Percentiles rank a stretch among this genome's conserved stretches.
These are phyloP conservation scores for Gallinago paraguaiae DNA, from an alignment of 2,113 vertebrate genomes.

Conservation along the genomic window DNA sequence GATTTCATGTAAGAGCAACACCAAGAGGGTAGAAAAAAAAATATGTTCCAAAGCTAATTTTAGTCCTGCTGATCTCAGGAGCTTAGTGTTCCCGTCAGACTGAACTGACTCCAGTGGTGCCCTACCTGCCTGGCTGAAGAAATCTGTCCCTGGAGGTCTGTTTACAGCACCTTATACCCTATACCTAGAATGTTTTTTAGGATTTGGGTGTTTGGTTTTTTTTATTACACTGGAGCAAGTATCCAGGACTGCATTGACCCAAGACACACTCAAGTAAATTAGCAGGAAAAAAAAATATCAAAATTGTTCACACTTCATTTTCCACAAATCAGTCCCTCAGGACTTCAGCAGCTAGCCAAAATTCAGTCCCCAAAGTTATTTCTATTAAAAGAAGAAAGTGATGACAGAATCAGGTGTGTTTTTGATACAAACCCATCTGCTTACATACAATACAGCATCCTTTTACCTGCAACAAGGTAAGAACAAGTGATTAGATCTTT, in stretches of 20 bases:
- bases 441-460: neutral
- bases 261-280: neutral
- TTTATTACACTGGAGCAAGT: neutral
- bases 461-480: neutral
- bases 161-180: neutral
- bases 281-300: neutral
- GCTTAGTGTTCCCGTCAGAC: neutral
- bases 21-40: neutral
- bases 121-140: neutral
- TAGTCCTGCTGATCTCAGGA: constrained; percentile 31
- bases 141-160: neutral
- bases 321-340: neutral
- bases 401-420: neutral
- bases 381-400: neutral
- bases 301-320: constrained; percentile 12
- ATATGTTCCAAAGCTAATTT: constrained; percentile 2
- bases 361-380: neutral
- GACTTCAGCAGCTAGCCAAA: neutral
- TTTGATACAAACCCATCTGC: neutral
- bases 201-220: neutral
- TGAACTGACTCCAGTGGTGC: neutral
- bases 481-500: neutral
- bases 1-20: constrained; percentile 6
- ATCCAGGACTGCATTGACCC: neutral
- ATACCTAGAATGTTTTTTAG: neutral